Conservation (phyloP, 2,797 vertebrate genomes). For the Tenualosa ilisha region DNA sequence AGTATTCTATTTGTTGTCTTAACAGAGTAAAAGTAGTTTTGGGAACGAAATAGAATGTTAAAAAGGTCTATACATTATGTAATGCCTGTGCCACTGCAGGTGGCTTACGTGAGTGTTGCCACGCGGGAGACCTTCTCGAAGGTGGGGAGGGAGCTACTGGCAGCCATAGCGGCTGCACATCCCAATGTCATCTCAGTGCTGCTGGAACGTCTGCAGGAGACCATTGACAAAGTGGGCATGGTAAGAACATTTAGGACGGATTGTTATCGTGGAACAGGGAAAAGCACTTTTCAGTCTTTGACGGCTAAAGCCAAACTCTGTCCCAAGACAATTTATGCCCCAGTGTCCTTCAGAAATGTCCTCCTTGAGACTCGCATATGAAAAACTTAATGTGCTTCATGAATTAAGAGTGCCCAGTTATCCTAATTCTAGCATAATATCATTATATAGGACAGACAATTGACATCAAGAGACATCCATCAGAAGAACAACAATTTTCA, state of each 20-base stretch:
- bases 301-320: background rate
- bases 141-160: slow-evolving; percentile 91
- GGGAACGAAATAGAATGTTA: background rate
- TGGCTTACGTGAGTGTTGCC: slow-evolving; percentile 88
- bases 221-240: slow-evolving; percentile 93
- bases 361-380: background rate
- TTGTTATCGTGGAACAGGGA: background rate
- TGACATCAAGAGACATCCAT: background rate
- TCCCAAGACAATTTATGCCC: background rate
- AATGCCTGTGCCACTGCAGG: slow-evolving; percentile 66
- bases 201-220: slow-evolving; percentile 85
- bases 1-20: too few relatives aligned
- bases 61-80: background rate
- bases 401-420: background rate
- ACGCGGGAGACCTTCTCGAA: slow-evolving; percentile 96
- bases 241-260: slow-evolving; percentile 67
- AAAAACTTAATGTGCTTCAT: background rate
- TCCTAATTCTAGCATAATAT: background rate
- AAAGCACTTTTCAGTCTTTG: background rate
- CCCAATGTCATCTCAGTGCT: slow-evolving; percentile 86
- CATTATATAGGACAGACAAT: background rate
- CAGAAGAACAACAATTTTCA: background rate
- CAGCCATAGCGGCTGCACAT: slow-evolving; percentile 85
- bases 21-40: too few relatives aligned
- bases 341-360: background rate